Base-by-base conservation (phyloP, 2,113 vertebrate genomes). In the Prunella himalayana region DNA sequence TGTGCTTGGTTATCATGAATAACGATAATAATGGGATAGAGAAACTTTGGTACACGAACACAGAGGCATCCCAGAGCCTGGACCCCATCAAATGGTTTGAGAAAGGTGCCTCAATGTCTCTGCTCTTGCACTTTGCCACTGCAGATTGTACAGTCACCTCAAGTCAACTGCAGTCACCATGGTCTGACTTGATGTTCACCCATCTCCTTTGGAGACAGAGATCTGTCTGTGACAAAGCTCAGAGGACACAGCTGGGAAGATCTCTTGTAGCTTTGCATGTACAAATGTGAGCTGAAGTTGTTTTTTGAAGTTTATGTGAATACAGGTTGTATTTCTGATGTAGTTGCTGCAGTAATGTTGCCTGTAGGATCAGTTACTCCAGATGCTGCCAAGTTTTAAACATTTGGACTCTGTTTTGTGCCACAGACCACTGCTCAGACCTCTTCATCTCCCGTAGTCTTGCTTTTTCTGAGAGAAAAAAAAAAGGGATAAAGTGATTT, bases 401-500 rank as follows among this genome's bases (percentile, higher is more conserved):
- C 10, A 50, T 75, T 72, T 79, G 24, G 28, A 31, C 60, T 94
- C 39, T 75, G 54, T 33, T 90, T 95, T 41, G 2, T 63, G 25
- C 42, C 66, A n/a, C 21, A 82, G 84, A 75, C 11, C 37, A 13
- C n/a, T 20, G 49, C 45, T 85, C 49, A 88, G 64, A n/a, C 18
- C n/a, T 83, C 79, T 45, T 25, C 35, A 73, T 50, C 28, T 89
- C 72, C 37, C 53, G 41, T 4, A 93, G 45, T 75, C 33, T 81
- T 87, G 33, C 22, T 91, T 97, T 94, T 98, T 96, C 60, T 83
- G 53, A 97, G 91, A 0, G 31, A 50, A 51, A 57, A 73, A 76
- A 73, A 70, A 82, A 97, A 77, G 72, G 93, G 88, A 98, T 98
- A 95, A 98, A 97, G 92, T 97, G 97, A 98, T 98, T 98, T 97